Base-by-base conservation (phyloP, 1,140 invertebrate species). In the Apis florea region DNA sequence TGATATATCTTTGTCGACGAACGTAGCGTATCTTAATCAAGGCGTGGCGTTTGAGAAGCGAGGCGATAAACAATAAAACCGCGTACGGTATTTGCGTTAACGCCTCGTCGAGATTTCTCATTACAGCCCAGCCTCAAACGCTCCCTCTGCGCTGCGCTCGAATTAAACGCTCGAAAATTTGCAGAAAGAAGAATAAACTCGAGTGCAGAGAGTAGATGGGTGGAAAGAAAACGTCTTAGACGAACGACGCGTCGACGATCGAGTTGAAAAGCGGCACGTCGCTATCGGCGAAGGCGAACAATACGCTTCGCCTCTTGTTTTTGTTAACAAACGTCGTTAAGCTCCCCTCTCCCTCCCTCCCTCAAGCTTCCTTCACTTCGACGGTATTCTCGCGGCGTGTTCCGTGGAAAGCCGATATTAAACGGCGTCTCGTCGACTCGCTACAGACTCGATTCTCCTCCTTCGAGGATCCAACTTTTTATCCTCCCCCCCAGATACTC, bases 301-400 rank as follows among this genome's bases (percentile, higher is more conserved):
- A 79, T 73, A 67, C 67, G 40, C 70, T 47, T 64, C 61, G 56
- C 31, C 72, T 66, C 58, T 53, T 83, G 72, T 87, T 88, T 87
- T 87, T 83, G 53, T 56, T 40, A 40, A 83, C 75, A 87, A 87
- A 83, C 79, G 86, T 87, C 85, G 85, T 88, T 87, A 88, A 88
- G 84, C 85, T 74, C n/a, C 13, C 5, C 31, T 40, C 31, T 0
- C 31, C 31, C 2, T 31, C 31, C 85, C 70, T 17, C 13, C 13
- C 26, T n/a, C 49, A 12, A 13, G 71, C 21, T 67, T 56, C 17
- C 26, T 54, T 26, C 63, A 3, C 24, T n/a, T 40, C 31, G 24
- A 19, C 26, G n/a, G 70, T 31, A 66, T 80, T 67, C 61, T 31
- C 53, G 10, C 19, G 12, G 21, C 13, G 11, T 1, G 47, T 12